A percentile compares a stretch with the other conserved stretches of the same genome.
These are phyloP conservation scores for Marcusenius ussheri DNA, from an alignment of 2,113 vertebrate species.

Conservation along the genomic window DNA sequence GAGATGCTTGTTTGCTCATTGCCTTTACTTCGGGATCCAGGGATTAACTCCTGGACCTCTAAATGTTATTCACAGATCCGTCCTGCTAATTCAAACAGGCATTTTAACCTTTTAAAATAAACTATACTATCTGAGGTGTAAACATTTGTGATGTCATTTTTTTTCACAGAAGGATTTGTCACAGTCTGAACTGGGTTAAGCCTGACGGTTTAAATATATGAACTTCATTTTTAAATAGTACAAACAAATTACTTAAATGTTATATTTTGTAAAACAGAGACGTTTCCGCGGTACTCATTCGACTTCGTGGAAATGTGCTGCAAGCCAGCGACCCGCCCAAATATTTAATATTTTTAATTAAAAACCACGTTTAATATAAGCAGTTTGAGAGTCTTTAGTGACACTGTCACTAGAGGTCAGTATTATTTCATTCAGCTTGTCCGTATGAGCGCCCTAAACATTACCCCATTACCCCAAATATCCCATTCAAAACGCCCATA, in stretches of 20 bases:
- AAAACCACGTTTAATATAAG: background rate
- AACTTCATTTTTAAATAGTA: background rate
- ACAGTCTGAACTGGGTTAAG: background rate
- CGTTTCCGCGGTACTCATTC: background rate
- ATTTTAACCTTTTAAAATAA: background rate
- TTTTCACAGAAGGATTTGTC: background rate
- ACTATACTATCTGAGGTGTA: background rate
- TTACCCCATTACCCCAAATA: background rate
- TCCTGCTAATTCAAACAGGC: background rate
- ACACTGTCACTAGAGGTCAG: constrained; percentile 18
- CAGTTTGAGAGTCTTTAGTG: background rate
- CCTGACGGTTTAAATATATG: background rate
- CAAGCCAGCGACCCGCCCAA: background rate
- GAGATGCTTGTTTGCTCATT: background rate
- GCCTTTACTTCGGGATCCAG: background rate
- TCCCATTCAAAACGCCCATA: background rate
- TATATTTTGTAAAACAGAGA: background rate
- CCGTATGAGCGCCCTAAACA: background rate
- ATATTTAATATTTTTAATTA: background rate
- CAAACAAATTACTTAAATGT: background rate
- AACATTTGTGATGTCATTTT: background rate
- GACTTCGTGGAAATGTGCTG: background rate
- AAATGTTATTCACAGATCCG: background rate
- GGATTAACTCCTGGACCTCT: background rate
- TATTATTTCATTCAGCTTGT: constrained; percentile 4